Conservation (phyloP, 2,888 invertebrate species). For the Griposia aprilina region DNA sequence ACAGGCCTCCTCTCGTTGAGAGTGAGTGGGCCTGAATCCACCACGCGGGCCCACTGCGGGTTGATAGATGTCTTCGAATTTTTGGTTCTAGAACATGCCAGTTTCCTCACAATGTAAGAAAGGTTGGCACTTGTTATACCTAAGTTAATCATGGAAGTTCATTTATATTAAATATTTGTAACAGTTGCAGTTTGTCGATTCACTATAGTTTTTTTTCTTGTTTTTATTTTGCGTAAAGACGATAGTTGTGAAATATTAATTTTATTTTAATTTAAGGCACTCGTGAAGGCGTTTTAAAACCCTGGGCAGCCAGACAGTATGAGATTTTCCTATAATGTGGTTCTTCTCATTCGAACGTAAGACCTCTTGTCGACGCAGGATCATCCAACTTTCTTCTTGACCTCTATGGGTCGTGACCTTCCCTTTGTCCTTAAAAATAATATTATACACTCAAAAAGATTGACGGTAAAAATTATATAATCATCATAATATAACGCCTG, state of each 20-base stretch:
- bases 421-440: background rate
- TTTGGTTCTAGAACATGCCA: no score
- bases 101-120: background rate
- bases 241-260: no score
- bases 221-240: no score
- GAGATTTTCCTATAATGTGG: background rate
- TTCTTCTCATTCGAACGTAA: background rate
- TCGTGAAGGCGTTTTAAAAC: no score
- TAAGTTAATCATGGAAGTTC: background rate
- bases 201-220: no score
- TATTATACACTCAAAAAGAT: background rate
- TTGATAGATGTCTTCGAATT: no score
- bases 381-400: background rate
- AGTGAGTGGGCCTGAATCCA: no score
- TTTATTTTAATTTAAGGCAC: no score
- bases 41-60: no score
- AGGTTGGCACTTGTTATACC: background rate
- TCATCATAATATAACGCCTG: background rate
- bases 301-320: background rate
- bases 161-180: background rate
- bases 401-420: background rate
- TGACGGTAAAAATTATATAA: background rate
- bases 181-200: background rate
- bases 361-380: background rate
- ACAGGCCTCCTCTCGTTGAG: no score